Conservation (phyloP, 2,888 invertebrate species). For the Eupithecia vulgata region DNA sequence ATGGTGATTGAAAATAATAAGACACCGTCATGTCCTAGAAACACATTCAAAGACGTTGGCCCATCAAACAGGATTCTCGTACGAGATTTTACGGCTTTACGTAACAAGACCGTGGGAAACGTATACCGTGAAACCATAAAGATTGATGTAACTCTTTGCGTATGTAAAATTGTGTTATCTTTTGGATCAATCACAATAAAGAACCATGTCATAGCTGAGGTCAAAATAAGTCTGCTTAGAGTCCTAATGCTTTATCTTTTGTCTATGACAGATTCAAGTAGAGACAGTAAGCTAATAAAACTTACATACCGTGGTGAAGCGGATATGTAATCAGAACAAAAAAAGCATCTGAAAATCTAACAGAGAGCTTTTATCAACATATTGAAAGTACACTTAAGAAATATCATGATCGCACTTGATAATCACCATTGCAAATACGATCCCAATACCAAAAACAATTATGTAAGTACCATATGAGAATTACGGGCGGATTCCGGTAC, state of each 20-base stretch:
- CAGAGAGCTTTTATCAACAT: neutral
- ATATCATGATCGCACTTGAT: neutral
- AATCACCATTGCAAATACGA: neutral
- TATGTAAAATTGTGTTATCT: conserved; percentile 7
- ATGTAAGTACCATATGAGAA: neutral
- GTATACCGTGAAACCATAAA: conserved; percentile 12
- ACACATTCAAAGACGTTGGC: conserved; percentile 21
- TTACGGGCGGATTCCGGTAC: neutral
- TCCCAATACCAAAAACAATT: neutral
- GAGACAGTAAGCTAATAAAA: neutral
- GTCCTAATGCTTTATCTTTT: neutral
- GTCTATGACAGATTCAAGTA: neutral
- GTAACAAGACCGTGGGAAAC: conserved; percentile 34
- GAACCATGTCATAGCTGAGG: neutral
- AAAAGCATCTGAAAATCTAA: neutral
- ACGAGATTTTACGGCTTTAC: conserved; percentile 21
- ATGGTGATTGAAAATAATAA: conserved; percentile 11
- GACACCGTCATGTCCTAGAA: conserved; percentile 16
- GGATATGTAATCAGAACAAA: neutral
- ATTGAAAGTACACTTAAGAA: too few relatives aligned
- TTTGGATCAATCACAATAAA: conserved; percentile 4
- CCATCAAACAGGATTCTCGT: conserved; percentile 26
- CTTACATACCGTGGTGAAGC: neutral
- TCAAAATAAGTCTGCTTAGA: neutral
- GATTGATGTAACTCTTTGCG: conserved; percentile 20